These are phyloP conservation scores for Aptenodytes forsteri DNA, from an alignment of 2,113 vertebrate species.

Conservation along the genomic window DNA sequence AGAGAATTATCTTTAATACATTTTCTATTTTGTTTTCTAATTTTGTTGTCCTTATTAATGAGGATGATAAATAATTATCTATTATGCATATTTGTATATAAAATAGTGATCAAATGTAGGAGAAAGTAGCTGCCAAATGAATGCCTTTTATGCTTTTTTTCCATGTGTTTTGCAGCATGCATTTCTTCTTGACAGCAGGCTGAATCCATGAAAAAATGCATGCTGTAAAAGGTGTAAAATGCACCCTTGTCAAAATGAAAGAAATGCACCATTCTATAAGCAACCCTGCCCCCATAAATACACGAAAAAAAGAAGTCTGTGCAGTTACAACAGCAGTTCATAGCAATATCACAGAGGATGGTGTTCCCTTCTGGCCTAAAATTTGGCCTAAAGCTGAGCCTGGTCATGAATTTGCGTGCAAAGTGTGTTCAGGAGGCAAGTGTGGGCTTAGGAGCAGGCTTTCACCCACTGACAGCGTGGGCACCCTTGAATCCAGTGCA, in stretches of 20 bases:
- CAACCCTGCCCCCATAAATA: neutral
- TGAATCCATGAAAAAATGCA: neutral
- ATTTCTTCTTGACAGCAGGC: neutral
- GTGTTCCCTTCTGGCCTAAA: neutral
- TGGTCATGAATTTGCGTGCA: neutral
- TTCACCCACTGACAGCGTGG: neutral
- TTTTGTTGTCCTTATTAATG: neutral
- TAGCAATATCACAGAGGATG: neutral
- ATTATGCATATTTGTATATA: neutral
- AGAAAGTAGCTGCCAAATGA: neutral
- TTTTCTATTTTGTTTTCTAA: neutral
- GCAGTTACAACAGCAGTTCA: neutral
- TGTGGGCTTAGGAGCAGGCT: neutral
- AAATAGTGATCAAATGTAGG: neutral
- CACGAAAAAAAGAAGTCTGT: neutral
- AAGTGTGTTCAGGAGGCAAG: neutral
- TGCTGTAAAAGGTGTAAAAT: neutral
- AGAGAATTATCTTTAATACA: neutral
- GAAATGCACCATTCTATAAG: neutral
- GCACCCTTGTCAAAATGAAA: neutral
- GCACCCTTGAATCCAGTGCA: neutral
- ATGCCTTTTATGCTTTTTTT: neutral
- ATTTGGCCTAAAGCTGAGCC: neutral
- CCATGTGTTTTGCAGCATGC: neutral
- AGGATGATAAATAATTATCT: neutral